A percentile compares a stretch with the other conserved stretches of the same genome.
Conservation (phyloP, 1,140 invertebrate genomes). For the Anoplolepis gracilipes region DNA sequence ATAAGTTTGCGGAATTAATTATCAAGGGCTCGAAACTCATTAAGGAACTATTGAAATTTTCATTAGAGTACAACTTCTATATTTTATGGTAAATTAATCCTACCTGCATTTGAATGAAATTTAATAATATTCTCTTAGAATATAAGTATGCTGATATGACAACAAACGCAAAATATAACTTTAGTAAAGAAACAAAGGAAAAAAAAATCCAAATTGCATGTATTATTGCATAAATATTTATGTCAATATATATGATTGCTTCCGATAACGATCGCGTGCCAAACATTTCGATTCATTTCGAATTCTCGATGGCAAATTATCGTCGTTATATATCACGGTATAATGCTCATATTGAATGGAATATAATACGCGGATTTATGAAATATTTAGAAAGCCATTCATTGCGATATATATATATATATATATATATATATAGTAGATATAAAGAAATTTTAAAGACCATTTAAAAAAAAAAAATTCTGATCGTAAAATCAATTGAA, state of each 20-base stretch:
- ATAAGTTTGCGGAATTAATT: constrained; percentile 74
- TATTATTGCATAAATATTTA: neutral
- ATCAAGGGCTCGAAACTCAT: constrained; percentile 68
- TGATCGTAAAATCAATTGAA: constrained; percentile 26
- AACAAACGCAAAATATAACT: constrained; percentile 29
- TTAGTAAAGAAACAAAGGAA: neutral
- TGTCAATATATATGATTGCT: neutral
- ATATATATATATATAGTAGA: constrained; percentile 18
- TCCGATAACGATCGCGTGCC: neutral
- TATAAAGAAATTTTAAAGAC: constrained; percentile 40
- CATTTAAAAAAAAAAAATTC: no score
- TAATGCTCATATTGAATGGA: neutral
- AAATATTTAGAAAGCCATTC: constrained; percentile 21
- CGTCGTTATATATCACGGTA: neutral
- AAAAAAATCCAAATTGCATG: neutral
- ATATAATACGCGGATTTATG: neutral
- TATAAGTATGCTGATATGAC: constrained; percentile 18
- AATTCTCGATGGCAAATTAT: neutral
- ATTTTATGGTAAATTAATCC: constrained; percentile 63
- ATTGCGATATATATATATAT: constrained; percentile 27
- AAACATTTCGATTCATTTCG: neutral
- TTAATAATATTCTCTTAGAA: constrained; percentile 33
- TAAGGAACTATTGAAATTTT: constrained; percentile 72
- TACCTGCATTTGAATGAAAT: constrained; percentile 54
- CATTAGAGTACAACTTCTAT: constrained; percentile 67